Conservation (phyloP, 2,888 invertebrate species). For the Lepidonotus clava region DNA sequence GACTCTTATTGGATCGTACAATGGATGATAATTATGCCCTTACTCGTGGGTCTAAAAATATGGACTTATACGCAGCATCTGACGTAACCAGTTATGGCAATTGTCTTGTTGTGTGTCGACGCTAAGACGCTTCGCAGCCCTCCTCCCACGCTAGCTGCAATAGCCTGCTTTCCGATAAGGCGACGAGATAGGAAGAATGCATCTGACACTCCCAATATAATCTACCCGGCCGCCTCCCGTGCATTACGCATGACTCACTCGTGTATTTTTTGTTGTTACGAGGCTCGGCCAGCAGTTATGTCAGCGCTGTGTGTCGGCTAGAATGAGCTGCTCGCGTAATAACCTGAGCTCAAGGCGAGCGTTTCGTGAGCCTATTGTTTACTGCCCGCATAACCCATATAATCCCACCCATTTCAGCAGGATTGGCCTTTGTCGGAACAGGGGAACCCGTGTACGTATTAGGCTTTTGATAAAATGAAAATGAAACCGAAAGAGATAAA, state of each 20-base stretch:
- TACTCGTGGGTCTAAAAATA: too few relatives aligned
- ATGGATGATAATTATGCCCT: too few relatives aligned
- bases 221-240: background rate
- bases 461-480: too few relatives aligned
- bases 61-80: too few relatives aligned
- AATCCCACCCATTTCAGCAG: background rate
- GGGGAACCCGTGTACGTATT: too few relatives aligned
- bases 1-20: too few relatives aligned
- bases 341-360: background rate
- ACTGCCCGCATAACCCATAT: background rate
- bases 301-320: background rate
- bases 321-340: background rate
- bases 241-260: constrained; percentile 15
- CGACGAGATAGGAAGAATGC: background rate
- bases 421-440: too few relatives aligned
- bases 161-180: constrained; percentile 15
- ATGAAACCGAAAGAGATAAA: too few relatives aligned
- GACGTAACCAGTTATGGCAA: too few relatives aligned
- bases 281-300: background rate
- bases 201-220: constrained; percentile 21
- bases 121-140: too few relatives aligned
- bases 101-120: too few relatives aligned
- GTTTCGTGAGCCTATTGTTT: background rate
- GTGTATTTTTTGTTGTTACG: constrained; percentile 15
- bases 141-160: too few relatives aligned